Percentiles rank a stretch among this genome's conserved stretches.
These are phyloP conservation scores for Semnornis frantzii DNA, from an alignment of 2,113 vertebrate genomes.

Conservation along the genomic window DNA sequence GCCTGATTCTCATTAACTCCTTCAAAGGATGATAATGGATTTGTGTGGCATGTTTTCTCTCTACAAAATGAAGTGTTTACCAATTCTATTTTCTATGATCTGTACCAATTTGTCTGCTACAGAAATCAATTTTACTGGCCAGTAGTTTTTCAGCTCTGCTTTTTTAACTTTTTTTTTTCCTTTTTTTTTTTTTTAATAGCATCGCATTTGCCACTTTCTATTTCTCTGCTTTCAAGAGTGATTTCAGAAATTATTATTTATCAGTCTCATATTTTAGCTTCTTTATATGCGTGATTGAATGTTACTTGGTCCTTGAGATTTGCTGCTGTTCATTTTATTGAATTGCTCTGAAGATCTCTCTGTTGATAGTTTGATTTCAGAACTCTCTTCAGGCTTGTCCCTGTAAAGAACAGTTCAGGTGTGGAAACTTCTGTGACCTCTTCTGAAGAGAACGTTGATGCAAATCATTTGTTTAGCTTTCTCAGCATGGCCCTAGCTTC, in stretches of 20 bases:
- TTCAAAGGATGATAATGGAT: conserved; percentile 46
- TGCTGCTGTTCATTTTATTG: conserved; percentile 1
- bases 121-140: conserved; percentile 64
- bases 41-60: conserved; percentile 31
- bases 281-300: conserved; percentile 41
- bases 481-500: neutral
- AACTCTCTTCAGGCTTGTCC: conserved; percentile 1
- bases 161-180: neutral
- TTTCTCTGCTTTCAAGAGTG: conserved; percentile 19
- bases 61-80: conserved; percentile 49
- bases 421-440: neutral
- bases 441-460: conserved; percentile 43
- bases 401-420: neutral
- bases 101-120: conserved; percentile 38
- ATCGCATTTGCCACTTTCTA: neutral
- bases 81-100: conserved; percentile 41
- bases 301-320: conserved; percentile 46
- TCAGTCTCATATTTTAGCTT: conserved; percentile 36
- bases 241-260: conserved; percentile 56
- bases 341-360: conserved; percentile 38
- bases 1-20: conserved; percentile 32
- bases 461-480: conserved; percentile 42
- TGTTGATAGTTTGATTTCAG: neutral
- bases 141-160: conserved; percentile 33
- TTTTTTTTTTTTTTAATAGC: neutral